phyloP scores from a whole-genome alignment of 1,140 invertebrate genomes.

The Ceratosolen fusciceps region DNA sequence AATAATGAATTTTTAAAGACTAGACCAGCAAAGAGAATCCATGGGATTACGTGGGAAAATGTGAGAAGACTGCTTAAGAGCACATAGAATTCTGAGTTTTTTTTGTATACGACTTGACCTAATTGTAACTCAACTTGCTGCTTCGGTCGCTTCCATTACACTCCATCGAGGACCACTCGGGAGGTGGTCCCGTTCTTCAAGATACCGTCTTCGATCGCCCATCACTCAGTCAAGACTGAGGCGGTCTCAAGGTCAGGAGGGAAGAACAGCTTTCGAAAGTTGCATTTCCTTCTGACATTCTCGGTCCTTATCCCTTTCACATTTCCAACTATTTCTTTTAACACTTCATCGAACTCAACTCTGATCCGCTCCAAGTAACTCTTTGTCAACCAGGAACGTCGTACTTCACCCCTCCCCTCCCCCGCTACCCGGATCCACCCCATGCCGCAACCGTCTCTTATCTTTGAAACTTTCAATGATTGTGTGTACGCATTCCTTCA shows the following conservation, averaged over 20 bases:
- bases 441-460: too few relatives aligned
- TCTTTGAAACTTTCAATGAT: too few relatives aligned
- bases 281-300: neutral
- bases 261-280: neutral
- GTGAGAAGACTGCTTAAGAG: conserved; percentile 33
- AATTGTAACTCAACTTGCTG: conserved; percentile 15
- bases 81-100: neutral
- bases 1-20: too few relatives aligned
- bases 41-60: too few relatives aligned
- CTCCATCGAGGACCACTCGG: conserved; percentile 23
- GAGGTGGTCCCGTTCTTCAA: conserved; percentile 33
- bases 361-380: too few relatives aligned
- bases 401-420: too few relatives aligned
- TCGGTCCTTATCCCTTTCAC: neutral
- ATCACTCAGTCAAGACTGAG: conserved; percentile 48
- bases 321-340: neutral
- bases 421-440: too few relatives aligned
- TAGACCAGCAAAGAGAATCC: too few relatives aligned
- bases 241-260: conserved; percentile 45
- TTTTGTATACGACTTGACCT: too few relatives aligned
- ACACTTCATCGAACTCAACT: neutral
- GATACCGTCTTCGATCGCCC: conserved; percentile 46
- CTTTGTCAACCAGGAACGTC: too few relatives aligned
- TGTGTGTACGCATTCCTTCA: too few relatives aligned
- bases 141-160: conserved; percentile 16